Evolutionary conservation across 2,797 vertebrate species (phyloP), one percentile per base, ranked within the genome.

Genomic region (Syngnathus rostellatus): DNA sequence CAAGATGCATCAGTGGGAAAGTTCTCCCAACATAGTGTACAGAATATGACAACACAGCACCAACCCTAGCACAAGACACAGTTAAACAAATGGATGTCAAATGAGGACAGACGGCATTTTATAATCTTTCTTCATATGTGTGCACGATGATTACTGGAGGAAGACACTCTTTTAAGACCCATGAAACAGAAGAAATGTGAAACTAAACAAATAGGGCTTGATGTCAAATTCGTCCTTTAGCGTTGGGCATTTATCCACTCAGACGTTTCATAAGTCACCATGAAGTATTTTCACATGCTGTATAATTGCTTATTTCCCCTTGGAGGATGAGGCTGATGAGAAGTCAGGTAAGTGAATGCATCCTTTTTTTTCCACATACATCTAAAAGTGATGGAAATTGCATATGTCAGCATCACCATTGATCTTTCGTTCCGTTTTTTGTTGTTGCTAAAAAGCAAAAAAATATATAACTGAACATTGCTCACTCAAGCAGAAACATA

Each of bases 301-400:
- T 62, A 23, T 62, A 43, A 62, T 62, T 62, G 60, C 60, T 41
- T 62, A 62, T 43, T 62, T 62, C 11, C 60, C 60, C 63, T 51
- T 19, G 16, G 48, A 54, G 51, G 46, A 53, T 40, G 31, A 53
- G 31, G 48, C 23, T 64, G 50, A 64, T 12, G 60, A 39, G n/a
- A 62, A 62, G 43, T 43, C n/a, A 23, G 38, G 40, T n/a, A 23
- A 62, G n/a, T 21, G 58, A 43, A 41, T 11, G 9, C 2, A 16
- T 62, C 60, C 25, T 62, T 2, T 62, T 43, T 62, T 60, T 21
- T 19, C 5, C 5, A 17, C 6, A 11, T 61, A n/a, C 11, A 40
- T 40, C 11, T 39, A 60, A 60, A 60, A 9, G 38, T 61, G 40
- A 23, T 61, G 59, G 14, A 61, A 61, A 43, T 43, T 43, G n/a